Conservation (phyloP, 2,113 vertebrate genomes). For the Phyllostomus discolor region DNA sequence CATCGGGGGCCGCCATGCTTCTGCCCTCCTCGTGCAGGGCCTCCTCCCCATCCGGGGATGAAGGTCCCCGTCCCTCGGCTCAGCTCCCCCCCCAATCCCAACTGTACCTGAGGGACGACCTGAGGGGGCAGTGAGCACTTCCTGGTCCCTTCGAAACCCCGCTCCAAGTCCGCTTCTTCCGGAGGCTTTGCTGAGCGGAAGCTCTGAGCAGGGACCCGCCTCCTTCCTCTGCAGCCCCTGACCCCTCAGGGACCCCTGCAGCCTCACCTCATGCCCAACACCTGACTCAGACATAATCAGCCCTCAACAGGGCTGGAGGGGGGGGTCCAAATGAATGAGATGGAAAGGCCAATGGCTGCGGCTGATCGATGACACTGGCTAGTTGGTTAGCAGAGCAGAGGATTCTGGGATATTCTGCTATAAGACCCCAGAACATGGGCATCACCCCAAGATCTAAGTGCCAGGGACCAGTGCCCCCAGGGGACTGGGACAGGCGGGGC, state of each 20-base stretch:
- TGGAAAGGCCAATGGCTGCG: neutral
- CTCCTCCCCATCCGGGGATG: neutral
- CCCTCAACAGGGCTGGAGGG: neutral
- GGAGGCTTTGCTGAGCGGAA: neutral
- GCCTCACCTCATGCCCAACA: neutral
- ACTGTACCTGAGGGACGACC: neutral
- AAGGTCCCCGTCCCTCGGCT: neutral
- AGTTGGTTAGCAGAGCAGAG: neutral
- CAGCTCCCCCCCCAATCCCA: neutral
- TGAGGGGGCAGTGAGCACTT: neutral
- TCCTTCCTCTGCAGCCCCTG: neutral
- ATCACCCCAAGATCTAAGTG: neutral
- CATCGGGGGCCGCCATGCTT: rapidly evolving
- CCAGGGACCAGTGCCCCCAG: neutral
- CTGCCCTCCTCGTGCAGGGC: neutral
- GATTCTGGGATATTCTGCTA: neutral
- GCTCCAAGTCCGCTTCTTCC: neutral
- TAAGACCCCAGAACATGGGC: neutral
- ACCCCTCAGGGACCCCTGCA: neutral
- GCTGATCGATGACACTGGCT: neutral
- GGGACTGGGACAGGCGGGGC: neutral
- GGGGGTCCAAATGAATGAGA: neutral
- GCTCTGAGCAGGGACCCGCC: rapidly evolving
- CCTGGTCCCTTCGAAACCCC: neutral
- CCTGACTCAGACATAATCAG: neutral